phyloP scores from a whole-genome alignment of 2,113 vertebrate species.

The Laticauda laticaudata region DNA sequence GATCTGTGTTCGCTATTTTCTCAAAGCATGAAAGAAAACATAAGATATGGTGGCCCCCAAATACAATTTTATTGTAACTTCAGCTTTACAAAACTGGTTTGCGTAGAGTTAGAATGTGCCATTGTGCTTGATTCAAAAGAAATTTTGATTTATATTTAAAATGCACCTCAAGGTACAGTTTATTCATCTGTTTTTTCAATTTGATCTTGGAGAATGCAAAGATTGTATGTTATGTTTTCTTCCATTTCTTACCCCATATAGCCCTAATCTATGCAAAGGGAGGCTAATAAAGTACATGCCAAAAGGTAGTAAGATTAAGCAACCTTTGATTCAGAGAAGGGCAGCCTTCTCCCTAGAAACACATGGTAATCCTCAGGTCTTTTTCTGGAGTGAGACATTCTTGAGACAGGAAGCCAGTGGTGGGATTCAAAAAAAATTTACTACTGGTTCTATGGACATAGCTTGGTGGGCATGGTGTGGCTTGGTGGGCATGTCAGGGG shows the following conservation, averaged over 20 bases:
- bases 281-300: neutral
- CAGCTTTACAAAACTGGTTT: neutral
- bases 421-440: too few species aligned
- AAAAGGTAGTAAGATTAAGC: neutral
- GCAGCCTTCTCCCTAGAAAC: too few species aligned
- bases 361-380: neutral
- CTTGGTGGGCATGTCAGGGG: too few species aligned
- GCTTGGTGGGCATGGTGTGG: too few species aligned
- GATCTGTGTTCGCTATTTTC: neutral
- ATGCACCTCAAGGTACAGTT: neutral
- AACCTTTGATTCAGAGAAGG: neutral
- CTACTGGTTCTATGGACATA: too few species aligned
- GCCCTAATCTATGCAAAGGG: neutral
- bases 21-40: neutral
- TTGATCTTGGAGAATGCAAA: neutral
- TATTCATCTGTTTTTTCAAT: neutral
- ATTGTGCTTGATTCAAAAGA: neutral
- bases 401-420: neutral
- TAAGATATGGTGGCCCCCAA: neutral
- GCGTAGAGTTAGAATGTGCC: neutral
- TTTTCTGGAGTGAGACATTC: neutral
- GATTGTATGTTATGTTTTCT: neutral
- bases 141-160: neutral
- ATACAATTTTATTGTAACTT: slow-evolving; percentile 3
- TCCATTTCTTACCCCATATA: neutral